Conservation (phyloP, 2,888 invertebrate genomes). For the Mesopsocus fuscifrons region DNA sequence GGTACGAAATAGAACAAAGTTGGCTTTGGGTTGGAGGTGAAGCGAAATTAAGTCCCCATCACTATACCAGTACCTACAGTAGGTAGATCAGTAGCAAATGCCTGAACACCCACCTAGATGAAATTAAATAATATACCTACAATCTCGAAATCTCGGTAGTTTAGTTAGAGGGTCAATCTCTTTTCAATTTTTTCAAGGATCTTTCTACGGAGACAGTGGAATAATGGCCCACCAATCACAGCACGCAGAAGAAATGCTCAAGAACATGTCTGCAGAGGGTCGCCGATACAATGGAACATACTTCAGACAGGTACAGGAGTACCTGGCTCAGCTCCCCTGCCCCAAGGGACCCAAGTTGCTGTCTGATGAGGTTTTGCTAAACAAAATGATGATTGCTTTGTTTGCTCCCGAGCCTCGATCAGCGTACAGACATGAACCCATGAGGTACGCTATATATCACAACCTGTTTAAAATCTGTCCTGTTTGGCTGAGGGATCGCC, state of each 20-base stretch:
- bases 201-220: slow-evolving; percentile 47
- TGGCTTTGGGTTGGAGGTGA: no score
- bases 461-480: slow-evolving; percentile 41
- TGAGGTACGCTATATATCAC: slow-evolving; percentile 46
- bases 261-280: slow-evolving; percentile 40
- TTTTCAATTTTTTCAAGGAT: no score
- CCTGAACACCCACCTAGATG: no score
- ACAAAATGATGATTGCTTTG: slow-evolving; percentile 41
- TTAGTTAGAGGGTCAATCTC: no score
- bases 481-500: slow-evolving; percentile 32
- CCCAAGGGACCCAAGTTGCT: slow-evolving; percentile 30
- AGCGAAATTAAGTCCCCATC: no score
- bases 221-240: slow-evolving; percentile 42
- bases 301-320: slow-evolving; percentile 40
- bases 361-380: slow-evolving; percentile 32
- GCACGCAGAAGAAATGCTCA: slow-evolving; percentile 42
- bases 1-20: background rate
- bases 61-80: no score
- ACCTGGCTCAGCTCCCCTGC: slow-evolving; percentile 30
- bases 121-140: no score
- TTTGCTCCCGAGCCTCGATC: slow-evolving; percentile 35
- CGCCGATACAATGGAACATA: slow-evolving; percentile 41
- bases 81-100: no score
- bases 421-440: slow-evolving; percentile 47
- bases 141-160: no score